Evolutionary conservation across 2,888 invertebrate species (phyloP).

Genomic region (Dilophus febrilis): DNA sequence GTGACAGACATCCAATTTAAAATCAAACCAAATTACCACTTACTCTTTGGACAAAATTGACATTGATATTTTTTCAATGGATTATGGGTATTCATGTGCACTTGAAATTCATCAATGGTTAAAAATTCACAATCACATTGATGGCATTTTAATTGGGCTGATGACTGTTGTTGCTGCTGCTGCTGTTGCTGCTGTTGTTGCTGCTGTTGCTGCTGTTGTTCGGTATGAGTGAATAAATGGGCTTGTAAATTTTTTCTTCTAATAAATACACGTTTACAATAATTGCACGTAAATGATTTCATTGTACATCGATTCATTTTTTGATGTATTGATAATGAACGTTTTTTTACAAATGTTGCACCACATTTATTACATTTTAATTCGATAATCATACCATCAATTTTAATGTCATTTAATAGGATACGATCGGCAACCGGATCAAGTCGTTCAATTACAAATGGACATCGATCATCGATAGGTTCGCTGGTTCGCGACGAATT

Average conservation of each 20-base stretch:
- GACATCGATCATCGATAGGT: too few relatives aligned
- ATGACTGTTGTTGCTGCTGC: too few relatives aligned
- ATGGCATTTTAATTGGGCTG: slow-evolving; percentile 17
- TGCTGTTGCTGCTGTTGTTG: too few relatives aligned
- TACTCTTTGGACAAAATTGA: slow-evolving; percentile 5
- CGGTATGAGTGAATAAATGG: slow-evolving; percentile 27
- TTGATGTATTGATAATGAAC: slow-evolving; percentile 21
- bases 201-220: too few relatives aligned
- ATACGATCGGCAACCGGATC: too few relatives aligned
- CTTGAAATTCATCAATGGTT: slow-evolving; percentile 29
- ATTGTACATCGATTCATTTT: slow-evolving; percentile 31
- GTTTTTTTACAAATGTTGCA: slow-evolving; percentile 23
- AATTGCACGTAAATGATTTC: slow-evolving; percentile 31
- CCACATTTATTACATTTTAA: slow-evolving; percentile 23
- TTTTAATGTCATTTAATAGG: too few relatives aligned
- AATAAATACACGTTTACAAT: slow-evolving; percentile 35
- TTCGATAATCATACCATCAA: not conserved
- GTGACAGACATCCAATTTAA: too few relatives aligned
- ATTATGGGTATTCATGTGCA: slow-evolving; percentile 33
- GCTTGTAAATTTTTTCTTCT: slow-evolving; percentile 36
- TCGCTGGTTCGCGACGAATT: too few relatives aligned
- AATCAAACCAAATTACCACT: too few relatives aligned
- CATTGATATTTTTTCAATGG: slow-evolving; percentile 35
- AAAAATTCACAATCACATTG: slow-evolving; percentile 30
- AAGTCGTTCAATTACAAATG: too few relatives aligned